Base-by-base conservation (phyloP, 2,888 invertebrate genomes). In the Eugnorisma glareosa region DNA sequence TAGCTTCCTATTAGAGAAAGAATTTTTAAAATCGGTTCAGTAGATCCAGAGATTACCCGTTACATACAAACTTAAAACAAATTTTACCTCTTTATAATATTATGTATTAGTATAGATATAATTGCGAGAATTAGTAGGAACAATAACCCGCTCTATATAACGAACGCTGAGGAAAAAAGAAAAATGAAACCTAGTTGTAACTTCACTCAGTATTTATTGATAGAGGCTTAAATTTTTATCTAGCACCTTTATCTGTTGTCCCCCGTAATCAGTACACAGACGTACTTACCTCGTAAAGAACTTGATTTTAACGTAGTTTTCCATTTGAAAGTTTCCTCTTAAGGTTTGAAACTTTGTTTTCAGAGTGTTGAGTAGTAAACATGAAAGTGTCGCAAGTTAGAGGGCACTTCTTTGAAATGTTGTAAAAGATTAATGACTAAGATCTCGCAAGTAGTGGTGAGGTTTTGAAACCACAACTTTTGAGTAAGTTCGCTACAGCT, bases 351-450 rank as follows among this genome's bases (percentile, higher is more conserved):
- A 86, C 82, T 87, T 88, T 71, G 75, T 82, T 87, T 85, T 70
- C 63, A 73, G 75, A 77, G 86, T 80, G 86, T 86, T 88, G 75
- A 86, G 84, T 79, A 77, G 84, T 78, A 88, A 88, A 87, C 71
- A 79, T 81, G 79, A 88, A 85, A 88, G 80, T 86, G 79, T 86
- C 79, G 78, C 80, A 70, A 82, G 61, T 77, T 80, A 70, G 75
- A 82, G 76, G 72, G 75, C 73, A 86, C 84, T 87, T 86, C 82
- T 73, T 82, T 75, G 78, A 84, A 88, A 87, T 75, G 77, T 88
- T 87, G 75, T 84, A 66, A 87, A 86, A 84, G 84, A 87, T 84
- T 86, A 84, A 84, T 87, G 86, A 82, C 78, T 77, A 18, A 82
- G 76, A 83, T 79, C 70, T 75, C 28, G 48, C 28, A 1, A 79